A percentile compares a stretch with the other conserved stretches of the same genome.
phyloP scores from a whole-genome alignment of 2,113 vertebrate species.

The Fukomys damarensis region DNA sequence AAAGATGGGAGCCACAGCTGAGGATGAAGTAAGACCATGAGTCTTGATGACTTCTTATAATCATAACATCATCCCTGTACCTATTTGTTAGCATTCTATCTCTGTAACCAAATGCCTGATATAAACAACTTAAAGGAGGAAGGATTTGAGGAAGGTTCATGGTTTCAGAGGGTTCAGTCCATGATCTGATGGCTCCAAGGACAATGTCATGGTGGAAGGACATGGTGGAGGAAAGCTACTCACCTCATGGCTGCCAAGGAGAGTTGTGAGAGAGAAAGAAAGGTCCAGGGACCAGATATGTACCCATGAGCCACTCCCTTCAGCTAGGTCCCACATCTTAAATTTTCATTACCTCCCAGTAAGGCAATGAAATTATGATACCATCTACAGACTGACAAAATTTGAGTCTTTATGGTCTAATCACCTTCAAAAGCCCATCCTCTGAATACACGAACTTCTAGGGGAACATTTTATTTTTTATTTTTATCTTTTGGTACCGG shows the following conservation, averaged over 20 bases:
- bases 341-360: neutral
- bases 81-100: neutral
- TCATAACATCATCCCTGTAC: neutral
- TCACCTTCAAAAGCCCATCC: neutral
- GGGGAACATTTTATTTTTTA: neutral
- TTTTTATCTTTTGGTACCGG: no score
- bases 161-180: neutral
- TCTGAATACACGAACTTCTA: neutral
- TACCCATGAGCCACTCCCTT: neutral
- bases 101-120: neutral
- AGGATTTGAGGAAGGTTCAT: neutral
- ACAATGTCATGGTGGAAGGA: neutral
- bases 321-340: neutral
- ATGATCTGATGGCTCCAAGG: neutral
- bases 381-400: neutral
- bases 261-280: neutral
- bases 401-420: neutral
- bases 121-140: neutral
- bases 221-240: neutral
- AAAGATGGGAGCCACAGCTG: neutral
- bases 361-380: neutral
- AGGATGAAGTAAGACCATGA: neutral
- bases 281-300: neutral
- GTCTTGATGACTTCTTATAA: neutral
- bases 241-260: neutral